Evolutionary conservation across 2,113 vertebrate species (phyloP), one percentile per base, ranked within the genome.

Genomic region (Thryonomys swinderianus): DNA sequence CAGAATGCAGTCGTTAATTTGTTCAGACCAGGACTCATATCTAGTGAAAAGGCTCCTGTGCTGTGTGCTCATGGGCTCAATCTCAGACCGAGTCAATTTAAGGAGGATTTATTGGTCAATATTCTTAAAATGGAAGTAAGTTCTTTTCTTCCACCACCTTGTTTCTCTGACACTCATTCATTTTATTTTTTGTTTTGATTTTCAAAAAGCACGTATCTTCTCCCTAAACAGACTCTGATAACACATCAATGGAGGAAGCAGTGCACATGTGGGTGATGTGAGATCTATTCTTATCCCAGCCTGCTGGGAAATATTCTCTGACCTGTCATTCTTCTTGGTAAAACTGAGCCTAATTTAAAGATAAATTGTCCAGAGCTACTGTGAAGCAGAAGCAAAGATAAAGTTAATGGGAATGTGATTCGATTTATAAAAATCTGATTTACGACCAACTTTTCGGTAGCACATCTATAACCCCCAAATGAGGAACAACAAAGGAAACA

Each of bases 321-420:
- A 96, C 96, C 91, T 89, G 88, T 89, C 96, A 91, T 74, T 97
- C 79, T 94, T 94, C 93, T 94, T 91, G 93, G 91, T 96, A 96
- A 97, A 97, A 97, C 94, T 94, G 93, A 96, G 93, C 96, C 95
- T 97, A 97, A 97, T 97, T 97, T 97, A 97, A 97, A 97, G 97
- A 97, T 97, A 97, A 97, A 97, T 97, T 97, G 95, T 96, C 84
- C 80, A 59, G 93, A 96, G 94, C 86, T 95, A 83, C 96, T 81
- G 91, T 89, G 94, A 95, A 95, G 64, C 94, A 97, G 96, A 91
- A 97, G 59, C 86, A 95, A 96, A 97, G 97, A 97, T 97, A 97
- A 97, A 97, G 96, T 96, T 97, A 97, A 97, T 97, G 94, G 97
- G 96, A 94, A 94, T 97, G 95, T 96, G 96, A 97, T 96, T 97